Conservation (phyloP, 2,888 invertebrate genomes). For the Formica aserva region DNA sequence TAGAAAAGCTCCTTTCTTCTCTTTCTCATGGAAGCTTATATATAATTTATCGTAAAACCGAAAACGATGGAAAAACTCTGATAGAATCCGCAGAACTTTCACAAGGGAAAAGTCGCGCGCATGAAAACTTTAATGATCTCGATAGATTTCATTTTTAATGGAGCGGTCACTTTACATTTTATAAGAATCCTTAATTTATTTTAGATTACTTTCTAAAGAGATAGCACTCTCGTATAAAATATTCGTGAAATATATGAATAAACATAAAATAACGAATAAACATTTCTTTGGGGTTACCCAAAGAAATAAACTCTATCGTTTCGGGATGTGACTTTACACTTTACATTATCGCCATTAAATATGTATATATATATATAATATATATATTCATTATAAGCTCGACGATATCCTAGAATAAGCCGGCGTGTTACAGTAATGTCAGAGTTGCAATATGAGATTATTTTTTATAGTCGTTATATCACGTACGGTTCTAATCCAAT, state of each 20-base stretch:
- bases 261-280: not conserved
- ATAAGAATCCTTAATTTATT: not conserved
- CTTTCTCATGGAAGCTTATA: slow-evolving; percentile 2
- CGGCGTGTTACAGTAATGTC: slow-evolving; percentile 47
- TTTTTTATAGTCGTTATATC: slow-evolving; percentile 59
- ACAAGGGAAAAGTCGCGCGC: not conserved
- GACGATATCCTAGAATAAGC: slow-evolving; percentile 15
- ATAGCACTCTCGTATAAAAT: not conserved
- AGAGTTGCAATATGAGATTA: slow-evolving; percentile 59
- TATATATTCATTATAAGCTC: slow-evolving; percentile 7
- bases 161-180: not conserved
- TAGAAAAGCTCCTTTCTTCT: not conserved
- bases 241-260: not conserved
- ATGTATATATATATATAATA: not conserved
- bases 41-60: slow-evolving; percentile 21
- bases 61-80: not conserved
- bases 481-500: slow-evolving; percentile 69
- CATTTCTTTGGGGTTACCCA: not conserved
- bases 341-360: not conserved
- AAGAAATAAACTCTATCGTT: not conserved
- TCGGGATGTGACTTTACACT: not conserved
- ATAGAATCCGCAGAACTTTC: not conserved
- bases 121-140: not conserved
- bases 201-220: not conserved
- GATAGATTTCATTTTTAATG: not conserved